These are phyloP conservation scores for Condylostylus longicornis DNA, from an alignment of 1,140 invertebrate genomes.

Conservation along the genomic window DNA sequence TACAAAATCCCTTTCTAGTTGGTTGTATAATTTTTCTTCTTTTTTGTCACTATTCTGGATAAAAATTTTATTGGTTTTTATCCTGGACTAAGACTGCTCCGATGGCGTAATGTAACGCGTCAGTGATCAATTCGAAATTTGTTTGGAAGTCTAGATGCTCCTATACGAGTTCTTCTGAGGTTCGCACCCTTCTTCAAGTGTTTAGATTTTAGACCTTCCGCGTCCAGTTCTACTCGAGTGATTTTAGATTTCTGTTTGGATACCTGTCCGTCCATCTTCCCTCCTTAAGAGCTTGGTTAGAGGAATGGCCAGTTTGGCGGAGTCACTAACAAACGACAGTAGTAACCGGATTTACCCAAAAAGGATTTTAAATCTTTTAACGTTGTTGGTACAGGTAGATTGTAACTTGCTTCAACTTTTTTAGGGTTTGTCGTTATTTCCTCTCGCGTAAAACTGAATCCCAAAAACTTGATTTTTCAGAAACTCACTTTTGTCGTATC, in stretches of 20 bases:
- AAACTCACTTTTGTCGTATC: neutral
- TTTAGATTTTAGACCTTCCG: too few relatives aligned
- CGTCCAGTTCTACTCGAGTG: constrained; percentile 9
- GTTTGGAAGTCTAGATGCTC: too few relatives aligned
- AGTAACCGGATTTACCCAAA: neutral
- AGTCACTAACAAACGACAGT: neutral
- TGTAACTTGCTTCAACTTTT: neutral
- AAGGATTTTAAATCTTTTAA: neutral
- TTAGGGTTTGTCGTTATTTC: neutral
- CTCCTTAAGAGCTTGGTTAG: neutral
- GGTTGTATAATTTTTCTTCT: too few relatives aligned
- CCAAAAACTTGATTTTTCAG: too few relatives aligned
- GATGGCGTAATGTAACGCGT: too few relatives aligned
- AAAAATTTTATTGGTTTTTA: too few relatives aligned
- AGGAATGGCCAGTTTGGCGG: neutral
- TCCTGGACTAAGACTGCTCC: too few relatives aligned
- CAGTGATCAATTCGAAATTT: too few relatives aligned
- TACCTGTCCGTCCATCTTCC: neutral
- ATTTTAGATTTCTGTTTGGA: constrained; percentile 11
- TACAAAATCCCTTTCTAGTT: too few relatives aligned
- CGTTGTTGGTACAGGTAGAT: neutral
- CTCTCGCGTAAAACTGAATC: neutral
- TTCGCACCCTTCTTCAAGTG: too few relatives aligned
- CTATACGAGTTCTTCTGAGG: too few relatives aligned
- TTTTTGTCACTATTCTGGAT: too few relatives aligned